Evolutionary conservation across 2,797 vertebrate species (phyloP).

Genomic region (Catostomus latipinnis): DNA sequence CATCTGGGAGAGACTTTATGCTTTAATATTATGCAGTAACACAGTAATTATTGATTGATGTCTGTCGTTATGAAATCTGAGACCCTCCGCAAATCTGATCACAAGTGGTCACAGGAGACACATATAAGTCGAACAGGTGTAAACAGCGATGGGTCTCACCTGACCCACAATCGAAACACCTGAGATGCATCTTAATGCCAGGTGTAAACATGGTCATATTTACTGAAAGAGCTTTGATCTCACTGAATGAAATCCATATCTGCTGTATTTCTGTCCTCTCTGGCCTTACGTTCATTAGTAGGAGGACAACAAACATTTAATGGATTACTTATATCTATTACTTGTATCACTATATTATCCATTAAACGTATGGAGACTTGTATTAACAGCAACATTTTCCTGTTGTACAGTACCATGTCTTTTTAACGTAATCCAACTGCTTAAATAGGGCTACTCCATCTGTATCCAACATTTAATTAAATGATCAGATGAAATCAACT

Average conservation of each 20-base stretch:
- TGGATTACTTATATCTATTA: neutral
- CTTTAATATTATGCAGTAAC: too few relatives aligned
- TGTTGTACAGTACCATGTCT: neutral
- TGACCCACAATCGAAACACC: too few relatives aligned
- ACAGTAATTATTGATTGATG: too few relatives aligned
- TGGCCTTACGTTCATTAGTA: neutral
- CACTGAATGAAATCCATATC: neutral
- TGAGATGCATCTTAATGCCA: too few relatives aligned
- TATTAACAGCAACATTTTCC: neutral
- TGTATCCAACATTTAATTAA: conserved; percentile 27
- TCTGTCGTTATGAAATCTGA: too few relatives aligned
- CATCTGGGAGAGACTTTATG: too few relatives aligned
- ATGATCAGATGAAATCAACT: conserved; percentile 24
- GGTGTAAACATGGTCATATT: neutral
- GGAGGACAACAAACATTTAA: neutral
- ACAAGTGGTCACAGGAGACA: too few relatives aligned
- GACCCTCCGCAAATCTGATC: too few relatives aligned
- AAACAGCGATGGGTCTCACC: too few relatives aligned
- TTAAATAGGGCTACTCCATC: neutral
- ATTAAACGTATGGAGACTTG: neutral
- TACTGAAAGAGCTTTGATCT: conserved; percentile 23
- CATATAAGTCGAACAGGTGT: too few relatives aligned
- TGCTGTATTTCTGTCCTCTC: neutral
- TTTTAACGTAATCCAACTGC: neutral
- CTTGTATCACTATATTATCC: neutral